Evolutionary conservation across 2,888 invertebrate genomes (phyloP).

Genomic region (Hymenopus coronatus): DNA sequence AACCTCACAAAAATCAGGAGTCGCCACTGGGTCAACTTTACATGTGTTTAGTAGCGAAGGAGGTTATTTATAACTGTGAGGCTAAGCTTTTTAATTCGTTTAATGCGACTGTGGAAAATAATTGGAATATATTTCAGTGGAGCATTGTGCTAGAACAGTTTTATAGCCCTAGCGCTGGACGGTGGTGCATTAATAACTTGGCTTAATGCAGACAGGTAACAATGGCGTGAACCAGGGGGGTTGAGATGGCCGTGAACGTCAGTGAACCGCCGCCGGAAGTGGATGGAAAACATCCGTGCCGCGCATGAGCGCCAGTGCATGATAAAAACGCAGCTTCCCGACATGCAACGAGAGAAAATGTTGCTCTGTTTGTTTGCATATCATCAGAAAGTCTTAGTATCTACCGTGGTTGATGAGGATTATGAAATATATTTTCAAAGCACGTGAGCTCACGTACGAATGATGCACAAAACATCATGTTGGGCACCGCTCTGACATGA

Average conservation of each 20-base stretch:
- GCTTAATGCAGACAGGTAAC: not conserved
- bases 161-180: no score
- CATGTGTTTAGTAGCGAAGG: no score
- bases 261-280: not conserved
- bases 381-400: not conserved
- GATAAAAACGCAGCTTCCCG: not conserved
- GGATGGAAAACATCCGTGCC: not conserved
- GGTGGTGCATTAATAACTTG: not conserved
- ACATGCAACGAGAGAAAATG: not conserved
- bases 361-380: not conserved
- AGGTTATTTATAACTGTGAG: no score
- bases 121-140: no score
- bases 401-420: not conserved
- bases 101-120: no score
- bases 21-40: no score
- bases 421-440: not conserved
- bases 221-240: not conserved
- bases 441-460: not conserved
- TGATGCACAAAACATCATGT: not conserved
- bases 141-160: no score
- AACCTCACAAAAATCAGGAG: no score
- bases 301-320: not conserved
- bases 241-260: not conserved
- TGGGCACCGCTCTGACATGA: no score
- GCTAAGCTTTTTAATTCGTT: no score